These are phyloP conservation scores for Crossaster papposus DNA, from an alignment of 53 echinoderm and acorn worm genomes.

Conservation along the genomic window DNA sequence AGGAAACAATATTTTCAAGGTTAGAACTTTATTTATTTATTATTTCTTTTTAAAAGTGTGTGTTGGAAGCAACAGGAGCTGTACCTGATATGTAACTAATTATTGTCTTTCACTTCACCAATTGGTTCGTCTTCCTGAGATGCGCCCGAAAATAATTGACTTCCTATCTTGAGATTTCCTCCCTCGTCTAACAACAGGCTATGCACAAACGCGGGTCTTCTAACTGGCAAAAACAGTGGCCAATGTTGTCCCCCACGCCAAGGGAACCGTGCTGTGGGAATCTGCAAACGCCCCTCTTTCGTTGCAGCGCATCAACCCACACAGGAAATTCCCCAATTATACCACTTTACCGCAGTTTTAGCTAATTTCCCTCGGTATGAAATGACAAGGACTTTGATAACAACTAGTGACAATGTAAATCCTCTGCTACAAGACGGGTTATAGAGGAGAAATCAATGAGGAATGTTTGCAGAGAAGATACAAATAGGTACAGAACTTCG, in stretches of 20 bases:
- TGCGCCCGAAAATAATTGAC: slow-evolving; percentile 56
- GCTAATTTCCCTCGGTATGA: slow-evolving; percentile 53
- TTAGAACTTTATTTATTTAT: not conserved
- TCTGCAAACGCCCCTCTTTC: slow-evolving; percentile 21
- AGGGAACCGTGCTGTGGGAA: slow-evolving; percentile 3
- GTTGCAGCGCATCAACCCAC: slow-evolving; percentile 28
- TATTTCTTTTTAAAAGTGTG: not conserved
- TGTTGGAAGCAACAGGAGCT: not conserved
- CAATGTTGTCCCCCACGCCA: slow-evolving; percentile 44
- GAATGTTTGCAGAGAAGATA: not conserved
- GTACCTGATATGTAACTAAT: slow-evolving; percentile 51
- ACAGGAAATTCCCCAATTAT: slow-evolving; percentile 62
- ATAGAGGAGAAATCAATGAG: slow-evolving; percentile 25
- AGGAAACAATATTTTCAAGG: not conserved
- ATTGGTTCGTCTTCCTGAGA: slow-evolving; percentile 55
- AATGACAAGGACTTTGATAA: slow-evolving; percentile 57
- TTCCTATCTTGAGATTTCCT: slow-evolving; percentile 43
- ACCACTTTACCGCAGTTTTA: slow-evolving; percentile 61
- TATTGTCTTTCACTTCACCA: slow-evolving; percentile 57
- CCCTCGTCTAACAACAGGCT: slow-evolving; percentile 1
- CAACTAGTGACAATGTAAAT: slow-evolving; percentile 57
- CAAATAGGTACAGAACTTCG: not conserved
- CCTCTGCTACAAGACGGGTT: slow-evolving; percentile 27
- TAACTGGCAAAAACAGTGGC: slow-evolving; percentile 12
- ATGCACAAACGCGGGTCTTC: slow-evolving; percentile 13